Base-by-base conservation (phyloP, 2,113 vertebrate genomes). In the Regulus satrapa region DNA sequence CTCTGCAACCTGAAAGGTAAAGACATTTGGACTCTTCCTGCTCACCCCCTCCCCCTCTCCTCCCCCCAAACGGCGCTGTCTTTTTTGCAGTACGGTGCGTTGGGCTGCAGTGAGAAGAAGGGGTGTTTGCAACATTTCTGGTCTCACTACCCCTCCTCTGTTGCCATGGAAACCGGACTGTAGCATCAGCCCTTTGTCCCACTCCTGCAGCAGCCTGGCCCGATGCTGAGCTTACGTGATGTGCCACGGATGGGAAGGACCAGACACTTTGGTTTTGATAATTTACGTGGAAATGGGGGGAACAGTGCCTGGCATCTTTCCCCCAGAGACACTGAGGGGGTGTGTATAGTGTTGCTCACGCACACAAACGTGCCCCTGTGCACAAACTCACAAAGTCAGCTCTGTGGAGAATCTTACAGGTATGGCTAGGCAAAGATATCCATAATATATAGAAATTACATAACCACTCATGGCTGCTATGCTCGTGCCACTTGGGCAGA, bases 151-250 rank as follows among this genome's bases (percentile, higher is more conserved):
- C 97, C 98, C 97, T 98, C 98, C 98, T 98, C 97, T 96, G 99
- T 99, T 99, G 98, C 98, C 99, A 99, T 99, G 98, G 99, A 98
- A 99, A 99, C 99, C 98, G 96, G 98, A 97, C 97, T 98, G 98
- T 98, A 99, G 98, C 98, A 98, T 98, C 98, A 98, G 98, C 97
- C 97, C 97, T 98, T 98, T 98, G 98, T 98, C 98, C 98, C 97
- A 43, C 95, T 97, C 97, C 95, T 96, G 95, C 98, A 96, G 97
- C 96, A 97, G 95, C 96, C 93, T 71, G 97, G 97, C 91, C 98
- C 63, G 86, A 94, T 89, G 94, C 92, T 41, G 36, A 95, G 97
- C 97, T 97, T 88, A 74, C 23, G 41, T 89, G 95, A 96, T 84
- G 55, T 69, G 94, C 88, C 83, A 72, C 4, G 11, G 80, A 67